Base-by-base conservation (phyloP, 1,140 invertebrate species). In the Teleogryllus occipitalis region DNA sequence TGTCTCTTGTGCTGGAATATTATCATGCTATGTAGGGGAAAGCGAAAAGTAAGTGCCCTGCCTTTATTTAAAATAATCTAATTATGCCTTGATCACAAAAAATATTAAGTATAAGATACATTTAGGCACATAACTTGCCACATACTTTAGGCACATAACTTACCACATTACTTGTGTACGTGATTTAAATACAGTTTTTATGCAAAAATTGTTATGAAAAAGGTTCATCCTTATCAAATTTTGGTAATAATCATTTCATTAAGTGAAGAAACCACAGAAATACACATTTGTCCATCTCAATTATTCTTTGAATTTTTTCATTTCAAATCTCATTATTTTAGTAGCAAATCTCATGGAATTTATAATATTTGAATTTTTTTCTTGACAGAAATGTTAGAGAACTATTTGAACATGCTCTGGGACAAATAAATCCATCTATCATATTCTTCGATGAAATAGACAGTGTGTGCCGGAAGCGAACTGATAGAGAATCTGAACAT, bases 11-110 rank as follows among this genome's bases (percentile, higher is more conserved):
- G 85, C 88, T 46, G 87, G 89, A 84, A 84, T 91, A 7, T 81
- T 90, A n/a, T 90, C 89, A 8, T 83, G 85, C 73, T 90, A 87
- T 86, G 83, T 90, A 49, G 90, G 90, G 74, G 86, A 90, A 83
- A 88, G 88, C 80, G 90, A 91, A 85, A 90, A 90, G 90, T 90
- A 85, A 84, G 73, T 78, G 5, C 21, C 5, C 27, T 39, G 27
- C 27, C 27, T 39, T 39, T 39, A 5, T 39, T 39, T 39, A 39
- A 39, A 39, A 39, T 39, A 39, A 39, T 39, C 5, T 2, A 39
- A 39, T 39, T 39, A 39, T 39, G 27, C 1, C 1, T 2, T 39
- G 27, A 39, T 39, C 27, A 39, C 27, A 39, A 39, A 39, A 65
- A 65, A 65, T 14, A 65, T 65, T 65, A 65, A 65, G 7, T 65